Conservation (phyloP, 2,797 vertebrate species). For the Rachycentron canadum region DNA sequence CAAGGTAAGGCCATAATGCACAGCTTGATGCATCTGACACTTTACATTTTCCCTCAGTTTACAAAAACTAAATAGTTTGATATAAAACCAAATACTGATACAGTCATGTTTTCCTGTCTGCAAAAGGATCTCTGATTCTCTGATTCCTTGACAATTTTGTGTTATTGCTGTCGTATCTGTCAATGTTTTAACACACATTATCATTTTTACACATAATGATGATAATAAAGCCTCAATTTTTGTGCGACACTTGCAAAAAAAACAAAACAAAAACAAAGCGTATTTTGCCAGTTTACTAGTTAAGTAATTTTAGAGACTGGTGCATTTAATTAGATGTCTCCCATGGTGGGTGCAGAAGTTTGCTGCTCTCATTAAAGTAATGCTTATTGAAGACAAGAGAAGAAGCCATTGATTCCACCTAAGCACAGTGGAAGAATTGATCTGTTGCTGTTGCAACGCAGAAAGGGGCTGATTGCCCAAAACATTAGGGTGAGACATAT, state of each 20-base stretch:
- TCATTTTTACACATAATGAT: neutral
- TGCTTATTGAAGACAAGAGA: conserved; percentile 61
- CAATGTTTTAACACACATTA: neutral
- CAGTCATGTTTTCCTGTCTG: neutral
- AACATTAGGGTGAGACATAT: conserved; percentile 57
- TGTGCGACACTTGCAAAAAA: neutral
- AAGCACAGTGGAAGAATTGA: conserved; percentile 63
- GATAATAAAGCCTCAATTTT: conserved; percentile 2
- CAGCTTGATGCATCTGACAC: neutral
- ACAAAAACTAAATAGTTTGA: neutral
- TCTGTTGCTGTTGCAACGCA: conserved; percentile 51
- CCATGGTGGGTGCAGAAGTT: conserved; percentile 39
- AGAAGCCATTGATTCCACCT: conserved; percentile 64
- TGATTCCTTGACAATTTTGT: conserved; percentile 12
- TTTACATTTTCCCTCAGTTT: neutral
- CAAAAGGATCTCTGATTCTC: neutral
- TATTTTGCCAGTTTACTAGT: conserved; percentile 35
- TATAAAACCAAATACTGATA: neutral
- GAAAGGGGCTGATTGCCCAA: conserved; percentile 62
- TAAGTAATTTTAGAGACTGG: conserved; percentile 46
- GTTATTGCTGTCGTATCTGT: neutral
- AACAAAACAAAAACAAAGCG: neutral
- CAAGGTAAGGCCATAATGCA: conserved; percentile 86
- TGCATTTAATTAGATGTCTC: conserved; percentile 54
- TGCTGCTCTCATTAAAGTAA: conserved; percentile 70